Base-by-base conservation (phyloP, 1,140 invertebrate genomes). In the Radopholus similis region DNA sequence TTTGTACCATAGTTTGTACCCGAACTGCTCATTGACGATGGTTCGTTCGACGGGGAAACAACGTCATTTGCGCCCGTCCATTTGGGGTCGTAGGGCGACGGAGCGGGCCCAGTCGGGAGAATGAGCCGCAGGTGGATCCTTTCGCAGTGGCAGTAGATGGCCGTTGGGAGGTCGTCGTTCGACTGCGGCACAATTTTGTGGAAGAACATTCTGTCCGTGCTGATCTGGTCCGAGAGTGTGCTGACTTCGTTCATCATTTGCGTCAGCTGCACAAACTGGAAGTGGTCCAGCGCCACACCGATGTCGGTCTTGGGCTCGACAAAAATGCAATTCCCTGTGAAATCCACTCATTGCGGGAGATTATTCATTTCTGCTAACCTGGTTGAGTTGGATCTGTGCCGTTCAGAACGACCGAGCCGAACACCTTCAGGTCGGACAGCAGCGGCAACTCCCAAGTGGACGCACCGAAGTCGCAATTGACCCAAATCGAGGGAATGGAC, bases 211-310 rank as follows among this genome's bases (percentile, higher is more conserved):
- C 66, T 21, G 28, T 68, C 66, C 44, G 40, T 26, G 9, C 53
- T 44, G 28, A 68, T 68, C 47, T 69, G 66, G 26, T 68, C 66
- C 38, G 66, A 23, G 38, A 68, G 40, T 11, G 44, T 40, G 38
- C 44, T 62, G 5, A 68, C 44, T 28, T 35, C 38, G n/a, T 18
- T 44, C 40, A 40, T n/a, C 21, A 68, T n/a, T 54, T 68, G 28
- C 13, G 26, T 40, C n/a, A 68, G 11, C 35, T 68, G 66, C 11
- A 68, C 62, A 64, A 71, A 68, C 47, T 68, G 66, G 23, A 68
- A 68, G 40, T 68, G 66, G 30, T 68, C 66, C 6, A 68, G 11
- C 5, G 54, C 26, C 28, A 68, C 18, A 11, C 55, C 66, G 32
- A 68, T 35, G 18, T 49, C 51, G 15, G 64, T 38, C 35, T 34